These are phyloP conservation scores for Hippopotamyrus pictus DNA, from an alignment of 2,797 vertebrate species.

Conservation along the genomic window DNA sequence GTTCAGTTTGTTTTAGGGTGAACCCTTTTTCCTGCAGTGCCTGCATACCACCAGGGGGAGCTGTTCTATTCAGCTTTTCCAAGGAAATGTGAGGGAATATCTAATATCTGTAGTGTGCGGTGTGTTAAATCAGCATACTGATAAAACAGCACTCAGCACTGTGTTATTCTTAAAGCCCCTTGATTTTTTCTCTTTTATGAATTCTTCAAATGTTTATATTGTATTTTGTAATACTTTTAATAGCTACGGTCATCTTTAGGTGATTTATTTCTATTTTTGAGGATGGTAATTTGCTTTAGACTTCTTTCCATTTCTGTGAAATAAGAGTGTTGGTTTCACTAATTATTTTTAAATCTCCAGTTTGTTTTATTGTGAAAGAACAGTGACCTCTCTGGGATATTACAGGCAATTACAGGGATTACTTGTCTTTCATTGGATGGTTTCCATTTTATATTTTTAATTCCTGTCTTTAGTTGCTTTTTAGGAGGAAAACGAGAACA, in stretches of 20 bases:
- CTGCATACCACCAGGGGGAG: conserved; percentile 9
- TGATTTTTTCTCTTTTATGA: neutral
- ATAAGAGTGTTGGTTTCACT: neutral
- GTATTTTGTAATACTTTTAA: conserved; percentile 7
- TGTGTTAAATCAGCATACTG: neutral
- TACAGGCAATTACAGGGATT: conserved; percentile 25
- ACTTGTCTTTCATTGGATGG: neutral
- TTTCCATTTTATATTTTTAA: neutral
- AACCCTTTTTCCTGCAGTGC: neutral
- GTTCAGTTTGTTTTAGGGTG: neutral
- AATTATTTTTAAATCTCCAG: neutral
- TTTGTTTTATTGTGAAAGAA: neutral
- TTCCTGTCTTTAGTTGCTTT: conserved; percentile 11
- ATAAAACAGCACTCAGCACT: neutral
- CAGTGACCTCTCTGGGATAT: conserved; percentile 19
- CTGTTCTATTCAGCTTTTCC: neutral
- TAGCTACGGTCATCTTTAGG: neutral
- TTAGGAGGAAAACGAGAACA: conserved; percentile 1
- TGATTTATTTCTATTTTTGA: conserved; percentile 6
- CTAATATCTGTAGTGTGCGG: neutral
- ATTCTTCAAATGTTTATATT: conserved; percentile 4
- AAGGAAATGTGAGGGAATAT: neutral
- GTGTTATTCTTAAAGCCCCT: neutral
- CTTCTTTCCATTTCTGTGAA: conserved; percentile 8
- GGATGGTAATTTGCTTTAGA: conserved; percentile 12